Conservation (phyloP, 2,113 vertebrate genomes). For the Sialia sialis region DNA sequence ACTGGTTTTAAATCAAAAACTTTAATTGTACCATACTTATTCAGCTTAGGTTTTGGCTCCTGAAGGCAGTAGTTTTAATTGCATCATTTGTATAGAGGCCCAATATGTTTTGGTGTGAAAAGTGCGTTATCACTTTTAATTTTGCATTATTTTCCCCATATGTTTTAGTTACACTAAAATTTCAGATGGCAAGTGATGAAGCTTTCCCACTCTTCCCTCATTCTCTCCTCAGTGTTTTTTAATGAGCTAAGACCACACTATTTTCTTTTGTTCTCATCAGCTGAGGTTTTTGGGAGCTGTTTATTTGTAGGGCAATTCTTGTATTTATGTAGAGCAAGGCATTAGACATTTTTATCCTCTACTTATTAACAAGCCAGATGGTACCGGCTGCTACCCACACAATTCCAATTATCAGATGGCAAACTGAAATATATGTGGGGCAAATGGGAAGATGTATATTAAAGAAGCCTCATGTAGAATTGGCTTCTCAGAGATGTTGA, state of each 20-base stretch:
- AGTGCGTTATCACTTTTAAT: conserved; percentile 55
- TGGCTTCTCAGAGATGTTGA: conserved; percentile 52
- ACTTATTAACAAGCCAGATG: conserved; percentile 71
- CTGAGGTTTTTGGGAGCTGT: conserved; percentile 54
- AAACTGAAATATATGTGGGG: conserved; percentile 66
- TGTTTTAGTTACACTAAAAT: conserved; percentile 62
- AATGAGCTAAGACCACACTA: conserved; percentile 17
- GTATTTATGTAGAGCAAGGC: conserved; percentile 66
- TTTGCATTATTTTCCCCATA: conserved; percentile 61
- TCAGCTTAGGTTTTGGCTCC: conserved; percentile 49
- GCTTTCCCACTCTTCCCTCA: conserved; percentile 10
- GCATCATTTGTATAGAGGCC: conserved; percentile 57
- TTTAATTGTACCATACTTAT: conserved; percentile 53
- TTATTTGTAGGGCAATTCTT: conserved; percentile 65
- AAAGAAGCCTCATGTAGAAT: conserved; percentile 47
- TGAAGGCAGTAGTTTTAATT: conserved; percentile 63
- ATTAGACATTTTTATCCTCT: conserved; percentile 69
- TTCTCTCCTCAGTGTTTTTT: conserved; percentile 20
- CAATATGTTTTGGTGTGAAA: conserved; percentile 66
- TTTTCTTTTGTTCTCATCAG: conserved; percentile 56
- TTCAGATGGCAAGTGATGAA: conserved; percentile 22
- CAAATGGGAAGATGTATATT: conserved; percentile 65
- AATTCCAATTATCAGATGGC: conserved; percentile 68
- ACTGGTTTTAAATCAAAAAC: conserved; percentile 58
- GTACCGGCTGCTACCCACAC: conserved; percentile 65